Evolutionary conservation across 2,797 vertebrate genomes (phyloP).

Genomic region (Nasua narica): DNA sequence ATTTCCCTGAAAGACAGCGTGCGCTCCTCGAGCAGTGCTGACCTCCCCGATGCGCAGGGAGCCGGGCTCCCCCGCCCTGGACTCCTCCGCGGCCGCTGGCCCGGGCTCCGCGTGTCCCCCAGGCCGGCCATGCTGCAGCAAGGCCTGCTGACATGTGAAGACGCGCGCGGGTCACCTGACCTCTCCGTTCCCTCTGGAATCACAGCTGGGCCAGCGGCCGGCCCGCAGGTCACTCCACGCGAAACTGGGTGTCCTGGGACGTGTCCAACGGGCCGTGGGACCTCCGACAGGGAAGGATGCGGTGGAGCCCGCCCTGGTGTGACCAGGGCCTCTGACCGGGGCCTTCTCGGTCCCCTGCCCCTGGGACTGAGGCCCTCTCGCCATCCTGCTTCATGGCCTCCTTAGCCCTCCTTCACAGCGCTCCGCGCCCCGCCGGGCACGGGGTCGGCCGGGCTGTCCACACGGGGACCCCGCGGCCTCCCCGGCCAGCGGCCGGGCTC

Average conservation of each 20-base stretch:
- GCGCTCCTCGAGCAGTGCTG: too few relatives aligned
- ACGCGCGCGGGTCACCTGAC: rapidly evolving
- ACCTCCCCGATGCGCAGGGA: rapidly evolving
- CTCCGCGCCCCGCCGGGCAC: rapidly evolving
- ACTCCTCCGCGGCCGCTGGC: rapidly evolving
- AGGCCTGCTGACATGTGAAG: rapidly evolving
- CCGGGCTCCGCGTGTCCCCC: rapidly evolving
- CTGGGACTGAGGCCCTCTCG: rapidly evolving
- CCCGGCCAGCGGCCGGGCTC: rapidly evolving
- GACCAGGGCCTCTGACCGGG: rapidly evolving
- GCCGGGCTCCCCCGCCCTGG: rapidly evolving
- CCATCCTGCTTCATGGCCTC: rapidly evolving
- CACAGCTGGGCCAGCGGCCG: not conserved
- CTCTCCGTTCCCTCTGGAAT: slow-evolving; percentile 29
- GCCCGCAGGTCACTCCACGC: not conserved
- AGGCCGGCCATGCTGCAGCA: rapidly evolving
- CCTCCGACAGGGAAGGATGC: slow-evolving; percentile 15
- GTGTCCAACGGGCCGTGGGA: rapidly evolving
- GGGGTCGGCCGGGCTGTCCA: too few relatives aligned
- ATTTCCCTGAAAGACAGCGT: rapidly evolving
- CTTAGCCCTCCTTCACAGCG: rapidly evolving
- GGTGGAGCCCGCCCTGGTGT: rapidly evolving
- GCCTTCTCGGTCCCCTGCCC: too few relatives aligned
- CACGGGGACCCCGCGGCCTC: rapidly evolving
- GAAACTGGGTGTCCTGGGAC: not conserved